These are phyloP conservation scores for Ganaspis sp. DNA, from an alignment of 1,140 invertebrate genomes.

Conservation along the genomic window DNA sequence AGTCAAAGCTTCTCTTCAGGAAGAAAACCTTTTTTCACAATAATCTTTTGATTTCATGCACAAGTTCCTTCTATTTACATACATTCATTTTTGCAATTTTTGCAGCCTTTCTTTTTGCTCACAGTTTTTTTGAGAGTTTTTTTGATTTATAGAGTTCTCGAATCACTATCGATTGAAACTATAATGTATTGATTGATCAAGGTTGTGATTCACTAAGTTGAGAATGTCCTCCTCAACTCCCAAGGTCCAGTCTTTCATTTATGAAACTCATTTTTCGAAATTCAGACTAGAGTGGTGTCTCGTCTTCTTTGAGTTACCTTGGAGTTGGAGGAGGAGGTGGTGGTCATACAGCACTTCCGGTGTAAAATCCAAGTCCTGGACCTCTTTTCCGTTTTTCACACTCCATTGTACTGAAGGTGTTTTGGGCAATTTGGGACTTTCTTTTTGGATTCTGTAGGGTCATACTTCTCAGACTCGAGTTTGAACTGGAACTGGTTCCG, in stretches of 20 bases:
- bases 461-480: slow-evolving; percentile 73
- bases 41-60: too few species aligned
- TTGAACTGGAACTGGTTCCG: slow-evolving; percentile 72
- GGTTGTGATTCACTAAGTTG: neutral
- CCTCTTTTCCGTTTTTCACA: slow-evolving; percentile 69
- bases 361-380: slow-evolving; percentile 66
- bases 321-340: slow-evolving; percentile 68
- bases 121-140: neutral
- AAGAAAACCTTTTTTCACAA: neutral
- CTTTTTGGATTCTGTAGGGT: slow-evolving; percentile 73
- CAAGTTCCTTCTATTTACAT: neutral
- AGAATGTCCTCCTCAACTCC: slow-evolving; percentile 4
- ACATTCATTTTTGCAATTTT: neutral
- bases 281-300: slow-evolving; percentile 62
- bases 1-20: neutral
- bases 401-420: slow-evolving; percentile 74
- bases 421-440: slow-evolving; percentile 73
- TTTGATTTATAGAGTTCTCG: neutral
- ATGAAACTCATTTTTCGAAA: neutral
- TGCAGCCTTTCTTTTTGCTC: too few species aligned
- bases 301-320: slow-evolving; percentile 71
- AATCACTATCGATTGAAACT: too few species aligned
- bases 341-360: slow-evolving; percentile 75
- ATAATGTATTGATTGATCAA: too few species aligned
- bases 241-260: neutral